These are phyloP conservation scores for Todiramphus chloris DNA, from an alignment of 2,113 vertebrate genomes.

Conservation along the genomic window DNA sequence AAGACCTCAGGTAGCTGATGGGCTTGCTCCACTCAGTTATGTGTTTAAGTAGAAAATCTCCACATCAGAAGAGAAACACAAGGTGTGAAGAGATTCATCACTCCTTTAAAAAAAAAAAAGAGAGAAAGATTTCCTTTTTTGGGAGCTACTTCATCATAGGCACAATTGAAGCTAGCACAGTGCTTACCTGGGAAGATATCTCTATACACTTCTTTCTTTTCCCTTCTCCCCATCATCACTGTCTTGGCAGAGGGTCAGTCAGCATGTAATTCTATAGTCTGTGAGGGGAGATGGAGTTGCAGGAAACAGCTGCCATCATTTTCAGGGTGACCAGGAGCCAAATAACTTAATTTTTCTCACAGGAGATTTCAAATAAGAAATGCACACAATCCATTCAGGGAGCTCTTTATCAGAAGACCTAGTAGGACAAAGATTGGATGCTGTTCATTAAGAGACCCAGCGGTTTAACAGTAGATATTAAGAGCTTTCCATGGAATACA, in stretches of 20 bases:
- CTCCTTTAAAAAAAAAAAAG: neutral
- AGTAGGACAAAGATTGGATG: neutral
- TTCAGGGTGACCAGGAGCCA: neutral
- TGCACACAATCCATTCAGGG: neutral
- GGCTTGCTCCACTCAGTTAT: neutral
- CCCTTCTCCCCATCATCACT: neutral
- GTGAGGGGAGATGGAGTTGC: neutral
- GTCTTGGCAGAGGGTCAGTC: rapidly evolving
- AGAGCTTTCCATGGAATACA: neutral
- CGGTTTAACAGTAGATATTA: neutral
- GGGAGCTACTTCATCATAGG: neutral
- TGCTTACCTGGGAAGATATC: neutral
- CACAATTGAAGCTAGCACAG: neutral
- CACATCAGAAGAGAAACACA: neutral
- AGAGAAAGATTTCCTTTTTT: neutral
- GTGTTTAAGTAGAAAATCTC: neutral
- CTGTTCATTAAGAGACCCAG: neutral
- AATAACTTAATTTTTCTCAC: neutral
- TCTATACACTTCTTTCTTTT: neutral
- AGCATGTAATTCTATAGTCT: neutral
- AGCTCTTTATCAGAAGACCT: neutral
- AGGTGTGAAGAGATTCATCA: neutral
- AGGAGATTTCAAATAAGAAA: neutral
- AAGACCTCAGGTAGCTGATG: neutral
- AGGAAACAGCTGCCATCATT: neutral